Evolutionary conservation across 2,888 invertebrate genomes (phyloP), one percentile per base, ranked within the genome.

Genomic region (Teleogryllus oceanicus): DNA sequence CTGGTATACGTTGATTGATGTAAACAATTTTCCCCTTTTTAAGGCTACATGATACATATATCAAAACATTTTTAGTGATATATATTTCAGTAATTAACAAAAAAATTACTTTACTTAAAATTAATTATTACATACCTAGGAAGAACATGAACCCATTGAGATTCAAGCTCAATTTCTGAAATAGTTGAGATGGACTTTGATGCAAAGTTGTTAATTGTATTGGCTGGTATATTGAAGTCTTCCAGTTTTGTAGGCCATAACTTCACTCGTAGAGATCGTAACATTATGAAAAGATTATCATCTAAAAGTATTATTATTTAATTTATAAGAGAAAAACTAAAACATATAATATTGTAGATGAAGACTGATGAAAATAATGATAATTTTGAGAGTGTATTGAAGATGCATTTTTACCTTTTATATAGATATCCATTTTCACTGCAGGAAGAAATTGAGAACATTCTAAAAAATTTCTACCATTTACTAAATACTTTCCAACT

Each of bases 11-110:
- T 82, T 85, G 86, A 3, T 84, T 84, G 78, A 86, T 82, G 49
- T 84, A 83, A 51, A 85, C 51, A n/a, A 87, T 77, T 78, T 82
- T 84, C 75, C 84, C 86, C 81, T 81, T 85, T 51, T 84, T 85
- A 82, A 86, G 83, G 77, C 87, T 84, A 20, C 81, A 83, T 74
- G 49, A 75, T 20, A 75, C 12, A 80, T 21, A 77, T 18, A 13
- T 50, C 37, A n/a, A 21, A 13, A 13, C 2, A 50, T 21, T n/a
- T 77, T 78, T 10, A 20, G 20, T 77, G n/a, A 76, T 76, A 76
- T 80, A 49, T 75, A 79, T 75, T 79, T 49, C 37, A 37, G 37
- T 1, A 37, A 37, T 8, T 1, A 37, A 37, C 1, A 37, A 37
- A 37, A 37, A 37, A 51, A 78, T 77, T 16, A 74, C 75, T 81